Evolutionary conservation across 2,113 vertebrate genomes (phyloP), one percentile per base, ranked within the genome.

Genomic region (Xyrauchen texanus): DNA sequence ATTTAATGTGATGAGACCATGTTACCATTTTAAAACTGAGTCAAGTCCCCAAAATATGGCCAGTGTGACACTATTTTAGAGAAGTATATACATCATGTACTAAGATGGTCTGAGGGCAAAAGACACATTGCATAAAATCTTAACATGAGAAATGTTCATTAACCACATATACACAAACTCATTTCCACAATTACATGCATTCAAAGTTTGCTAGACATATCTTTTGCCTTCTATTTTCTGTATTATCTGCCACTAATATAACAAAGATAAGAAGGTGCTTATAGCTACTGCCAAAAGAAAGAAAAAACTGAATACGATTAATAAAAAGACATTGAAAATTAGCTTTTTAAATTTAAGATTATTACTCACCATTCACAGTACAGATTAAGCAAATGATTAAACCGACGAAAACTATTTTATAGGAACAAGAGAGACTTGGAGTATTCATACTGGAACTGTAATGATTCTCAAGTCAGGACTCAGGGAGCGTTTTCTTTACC

Each of bases 301-400:
- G 3, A 34, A 34, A 1, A 34, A 34, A 49, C 2, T 34, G 10
- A 21, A 13, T 52, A 15, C 21, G 45, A 12, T 7, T 21, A 10
- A 73, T 49, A 64, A 53, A 73, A 34, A 16, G 64, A 4, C 53
- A 72, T 10, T 34, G 61, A 16, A 13, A 34, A 34, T 34, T 1
- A 1, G 21, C 21, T 34, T 34, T 15, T 5, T 7, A 51, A 44
- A 5, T 67, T 13, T 7, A 47, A 52, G 8, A 5, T 8, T 4
- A 66, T 46, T 60, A 84, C 86, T 87, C 78, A 87, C 86, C 86
- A 67, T 66, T 74, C 3, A 87, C 86, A 12, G 58, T 51, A 49
- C 68, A 82, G 78, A 84, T 49, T 61, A 63, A 65, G 74, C 55
- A 79, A 75, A 85, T 7, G 7, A 82, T 13, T 46, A 85, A 76